Percentiles rank a stretch among this genome's conserved stretches.
phyloP scores from a whole-genome alignment of 2,888 invertebrate genomes.

The Drosophila multiciliata region DNA sequence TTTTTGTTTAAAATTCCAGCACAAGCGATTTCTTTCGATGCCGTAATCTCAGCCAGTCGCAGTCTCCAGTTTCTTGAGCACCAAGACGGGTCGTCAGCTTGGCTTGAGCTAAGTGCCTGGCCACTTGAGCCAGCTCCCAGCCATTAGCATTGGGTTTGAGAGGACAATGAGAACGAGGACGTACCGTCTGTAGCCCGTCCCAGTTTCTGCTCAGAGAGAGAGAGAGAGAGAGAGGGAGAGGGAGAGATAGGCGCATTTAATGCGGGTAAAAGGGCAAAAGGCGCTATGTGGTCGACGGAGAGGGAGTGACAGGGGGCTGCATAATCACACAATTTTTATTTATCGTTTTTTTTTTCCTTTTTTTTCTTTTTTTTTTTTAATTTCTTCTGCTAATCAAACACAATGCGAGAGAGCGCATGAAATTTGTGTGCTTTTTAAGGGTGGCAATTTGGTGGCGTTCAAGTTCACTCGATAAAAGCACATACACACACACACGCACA shows the following conservation, averaged over 20 bases:
- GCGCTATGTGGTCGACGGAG: background rate
- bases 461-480: slow-evolving; percentile 67
- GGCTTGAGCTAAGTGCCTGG: slow-evolving; percentile 52
- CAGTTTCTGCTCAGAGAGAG: slow-evolving; percentile 7
- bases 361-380: slow-evolving; percentile 33
- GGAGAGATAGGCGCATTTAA: slow-evolving; percentile 38
- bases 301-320: background rate
- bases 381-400: slow-evolving; percentile 71
- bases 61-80: background rate
- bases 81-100: slow-evolving; percentile 35
- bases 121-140: slow-evolving; percentile 52
- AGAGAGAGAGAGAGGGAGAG: too few species aligned
- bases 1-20: slow-evolving; percentile 5
- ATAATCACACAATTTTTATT: slow-evolving; percentile 66
- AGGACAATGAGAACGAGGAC: slow-evolving; percentile 8
- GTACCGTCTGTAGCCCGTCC: slow-evolving; percentile 13
- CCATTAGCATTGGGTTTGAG: slow-evolving; percentile 39
- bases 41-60: slow-evolving; percentile 1
- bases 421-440: slow-evolving; percentile 69
- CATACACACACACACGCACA: slow-evolving; percentile 38
- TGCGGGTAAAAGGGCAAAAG: slow-evolving; percentile 42
- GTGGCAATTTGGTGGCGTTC: slow-evolving; percentile 76
- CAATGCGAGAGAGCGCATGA: slow-evolving; percentile 17
- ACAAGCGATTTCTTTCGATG: slow-evolving; percentile 6
- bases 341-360: slow-evolving; percentile 33